These are phyloP conservation scores for Etheostoma nigrum DNA, from an alignment of 2,797 vertebrate species.

Conservation along the genomic window DNA sequence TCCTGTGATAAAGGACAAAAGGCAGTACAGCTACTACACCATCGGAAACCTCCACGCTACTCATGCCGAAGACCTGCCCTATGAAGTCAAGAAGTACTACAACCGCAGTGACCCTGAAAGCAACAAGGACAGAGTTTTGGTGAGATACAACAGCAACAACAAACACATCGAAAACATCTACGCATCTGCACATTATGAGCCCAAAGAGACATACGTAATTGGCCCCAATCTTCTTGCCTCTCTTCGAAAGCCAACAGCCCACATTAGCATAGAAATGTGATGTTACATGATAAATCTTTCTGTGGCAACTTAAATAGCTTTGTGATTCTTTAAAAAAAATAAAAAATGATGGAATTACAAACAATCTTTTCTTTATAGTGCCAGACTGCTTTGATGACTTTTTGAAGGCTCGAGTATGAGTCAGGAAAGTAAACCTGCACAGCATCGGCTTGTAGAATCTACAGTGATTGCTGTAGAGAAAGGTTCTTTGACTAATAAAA, in stretches of 20 bases:
- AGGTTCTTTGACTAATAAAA: background rate
- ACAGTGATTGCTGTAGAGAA: background rate
- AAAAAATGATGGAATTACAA: background rate
- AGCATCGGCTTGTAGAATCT: background rate
- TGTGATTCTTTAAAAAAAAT: constrained; percentile 1
- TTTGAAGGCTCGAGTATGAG: constrained; percentile 2
- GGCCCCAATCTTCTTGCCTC: constrained; percentile 68
- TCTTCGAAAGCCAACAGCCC: constrained; percentile 44
- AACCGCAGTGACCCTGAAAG: constrained; percentile 65
- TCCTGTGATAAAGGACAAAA: constrained; percentile 67
- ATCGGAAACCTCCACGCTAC: constrained; percentile 78
- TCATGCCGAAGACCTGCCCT: constrained; percentile 68
- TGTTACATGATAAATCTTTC: constrained; percentile 5
- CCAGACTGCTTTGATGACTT: constrained; percentile 3
- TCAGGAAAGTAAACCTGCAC: background rate
- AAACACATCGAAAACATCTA: constrained; percentile 71
- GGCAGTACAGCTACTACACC: constrained; percentile 70
- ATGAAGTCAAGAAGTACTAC: constrained; percentile 76
- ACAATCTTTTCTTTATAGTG: constrained; percentile 12
- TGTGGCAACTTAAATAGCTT: constrained; percentile 2
- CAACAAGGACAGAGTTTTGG: constrained; percentile 82
- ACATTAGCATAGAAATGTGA: constrained; percentile 16
- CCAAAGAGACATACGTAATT: constrained; percentile 68
- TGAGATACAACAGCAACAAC: constrained; percentile 79
- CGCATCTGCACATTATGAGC: constrained; percentile 77